phyloP scores from a whole-genome alignment of 2,113 vertebrate species.

The Lasiurus cinereus region DNA sequence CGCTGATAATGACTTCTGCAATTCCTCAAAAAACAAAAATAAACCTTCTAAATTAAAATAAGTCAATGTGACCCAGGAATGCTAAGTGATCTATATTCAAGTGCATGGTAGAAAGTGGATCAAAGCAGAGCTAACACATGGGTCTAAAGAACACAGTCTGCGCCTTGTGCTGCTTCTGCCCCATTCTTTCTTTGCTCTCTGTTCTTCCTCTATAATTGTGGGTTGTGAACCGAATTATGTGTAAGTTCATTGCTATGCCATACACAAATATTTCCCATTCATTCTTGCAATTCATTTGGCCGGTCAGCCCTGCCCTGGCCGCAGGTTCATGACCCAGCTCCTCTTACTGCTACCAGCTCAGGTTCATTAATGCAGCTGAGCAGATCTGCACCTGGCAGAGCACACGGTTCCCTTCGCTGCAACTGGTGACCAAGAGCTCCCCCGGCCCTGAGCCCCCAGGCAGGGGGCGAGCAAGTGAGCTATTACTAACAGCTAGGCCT shows the following conservation, averaged over 20 bases:
- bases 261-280: constrained; percentile 45
- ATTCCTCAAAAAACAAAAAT: constrained; percentile 26
- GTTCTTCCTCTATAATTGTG: background rate
- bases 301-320: background rate
- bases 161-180: background rate
- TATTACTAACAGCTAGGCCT: background rate
- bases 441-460: background rate
- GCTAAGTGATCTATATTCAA: background rate
- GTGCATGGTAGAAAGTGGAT: background rate
- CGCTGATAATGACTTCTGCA: background rate
- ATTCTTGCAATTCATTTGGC: constrained; percentile 33
- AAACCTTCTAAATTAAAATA: constrained; percentile 1
- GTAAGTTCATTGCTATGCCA: constrained; percentile 47
- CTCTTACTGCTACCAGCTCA: background rate
- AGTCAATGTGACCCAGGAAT: background rate
- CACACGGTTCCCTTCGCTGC: background rate
- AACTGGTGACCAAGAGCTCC: background rate
- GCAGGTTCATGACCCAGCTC: background rate
- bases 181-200: background rate
- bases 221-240: constrained; percentile 40
- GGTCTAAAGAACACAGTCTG: background rate
- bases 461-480: background rate
- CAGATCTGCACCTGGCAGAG: background rate
- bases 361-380: background rate
- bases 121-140: background rate